Base-by-base conservation (phyloP, 2,888 invertebrate species). In the Heteropelma amictum region DNA sequence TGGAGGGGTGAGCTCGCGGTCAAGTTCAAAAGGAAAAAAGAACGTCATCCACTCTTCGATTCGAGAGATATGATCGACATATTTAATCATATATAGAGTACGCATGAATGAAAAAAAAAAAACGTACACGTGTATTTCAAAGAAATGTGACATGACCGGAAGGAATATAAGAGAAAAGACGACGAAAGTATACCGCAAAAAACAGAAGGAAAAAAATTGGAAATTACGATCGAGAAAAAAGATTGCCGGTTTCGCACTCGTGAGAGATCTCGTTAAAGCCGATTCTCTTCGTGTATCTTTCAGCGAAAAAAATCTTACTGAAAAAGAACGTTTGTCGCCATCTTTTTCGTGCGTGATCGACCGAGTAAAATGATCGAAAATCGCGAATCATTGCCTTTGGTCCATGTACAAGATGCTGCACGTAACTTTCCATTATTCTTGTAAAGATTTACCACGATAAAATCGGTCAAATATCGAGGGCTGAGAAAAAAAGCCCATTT, bases 21-120 rank as follows among this genome's bases (percentile, higher is more conserved):
- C 75, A 63, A 67, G 61, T 67, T 75, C 71, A 75, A 70, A 70
- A 71, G 61, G 75, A 67, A 19, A 61, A 67, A 49, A 51, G 40
- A 54, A 51, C 21, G 40, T n/a, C n/a, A n/a, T 30, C 38, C 26
- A 35, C 45, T 35, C 26, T 58, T 64, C 68, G 63, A 38, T 63
- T 56, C 17, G 12, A 26, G 60, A 60, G 68, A 68, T 61, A 64
- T 26, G 65, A 67, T 58, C 70, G 35, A 54, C 38, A 38, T 45
- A 21, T 56, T 51, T 67, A 45, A 26, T 28, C 28, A n/a, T 21
- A 26, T 38, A 38, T 47, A 19, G 7, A 6, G 2, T 5, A 38
- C 4, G 1, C 7, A 35, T 10, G n/a, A 3, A 35, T 35, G n/a
- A 10, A 33, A 33, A 8, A 33, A 6, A 33, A n/a, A n/a, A n/a